Percentiles rank a stretch among this genome's conserved stretches.
These are phyloP conservation scores for Micoletzkya japonica DNA, from an alignment of 2,888 invertebrate genomes.

Conservation along the genomic window DNA sequence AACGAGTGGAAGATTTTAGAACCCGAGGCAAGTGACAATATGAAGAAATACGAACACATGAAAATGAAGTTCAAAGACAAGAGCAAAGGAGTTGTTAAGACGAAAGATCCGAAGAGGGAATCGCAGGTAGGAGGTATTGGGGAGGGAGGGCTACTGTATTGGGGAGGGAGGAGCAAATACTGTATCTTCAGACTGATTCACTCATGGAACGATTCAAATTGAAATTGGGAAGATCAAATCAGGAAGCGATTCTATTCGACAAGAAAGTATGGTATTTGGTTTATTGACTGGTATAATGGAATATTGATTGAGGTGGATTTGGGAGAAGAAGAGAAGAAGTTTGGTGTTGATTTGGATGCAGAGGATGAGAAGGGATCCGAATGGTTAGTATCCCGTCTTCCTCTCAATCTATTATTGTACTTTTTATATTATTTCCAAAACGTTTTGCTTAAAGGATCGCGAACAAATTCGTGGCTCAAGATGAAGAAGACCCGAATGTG, in stretches of 20 bases:
- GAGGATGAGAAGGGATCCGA: conserved; percentile 52
- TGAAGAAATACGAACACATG: conserved; percentile 52
- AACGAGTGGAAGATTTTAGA: conserved; percentile 31
- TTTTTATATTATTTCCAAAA: neutral
- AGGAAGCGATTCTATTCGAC: conserved; percentile 66
- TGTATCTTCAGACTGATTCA: conserved; percentile 73
- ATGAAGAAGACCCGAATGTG: conserved; percentile 44
- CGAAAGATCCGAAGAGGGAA: conserved; percentile 54
- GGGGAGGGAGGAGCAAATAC: too few species aligned
- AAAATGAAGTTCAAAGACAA: conserved; percentile 53
- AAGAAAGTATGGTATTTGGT: conserved; percentile 36
- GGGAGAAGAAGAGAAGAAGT: conserved; percentile 46
- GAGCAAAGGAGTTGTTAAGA: conserved; percentile 48
- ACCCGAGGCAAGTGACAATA: conserved; percentile 48
- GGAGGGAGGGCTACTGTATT: too few species aligned
- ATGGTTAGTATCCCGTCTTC: conserved; percentile 32
- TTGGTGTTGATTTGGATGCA: conserved; percentile 65
- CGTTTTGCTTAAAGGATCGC: conserved; percentile 35
- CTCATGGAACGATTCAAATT: conserved; percentile 82
- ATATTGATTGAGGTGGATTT: conserved; percentile 60
- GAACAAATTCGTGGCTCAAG: conserved; percentile 57
- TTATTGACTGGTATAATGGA: conserved; percentile 43
- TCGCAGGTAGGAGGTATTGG: conserved; percentile 45
- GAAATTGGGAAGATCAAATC: conserved; percentile 40
- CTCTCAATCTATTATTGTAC: neutral